A percentile compares a stretch with the other conserved stretches of the same genome.
These are phyloP conservation scores for Microctenopoma lineatum DNA, from an alignment of 2,797 vertebrate species.

Conservation along the genomic window DNA sequence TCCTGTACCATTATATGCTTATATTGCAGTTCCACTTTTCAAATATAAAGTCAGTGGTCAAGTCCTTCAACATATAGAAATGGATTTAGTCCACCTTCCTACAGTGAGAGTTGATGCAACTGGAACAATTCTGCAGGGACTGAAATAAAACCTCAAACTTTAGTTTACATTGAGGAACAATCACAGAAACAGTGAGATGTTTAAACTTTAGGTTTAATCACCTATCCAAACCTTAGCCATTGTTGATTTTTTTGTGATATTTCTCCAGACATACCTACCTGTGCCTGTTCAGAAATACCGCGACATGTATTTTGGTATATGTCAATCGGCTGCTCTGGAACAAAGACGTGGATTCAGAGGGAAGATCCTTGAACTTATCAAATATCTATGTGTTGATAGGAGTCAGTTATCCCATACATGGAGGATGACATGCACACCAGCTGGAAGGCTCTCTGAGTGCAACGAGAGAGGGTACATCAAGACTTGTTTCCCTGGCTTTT, in stretches of 20 bases:
- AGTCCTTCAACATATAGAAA: not conserved
- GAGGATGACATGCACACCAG: slow-evolving; percentile 56
- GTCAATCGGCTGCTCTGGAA: slow-evolving; percentile 5
- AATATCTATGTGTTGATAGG: slow-evolving; percentile 46
- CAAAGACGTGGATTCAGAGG: slow-evolving; percentile 16
- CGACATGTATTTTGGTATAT: slow-evolving; percentile 4
- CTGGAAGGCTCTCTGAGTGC: slow-evolving; percentile 48
- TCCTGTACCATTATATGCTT: not conserved
- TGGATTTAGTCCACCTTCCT: not conserved
- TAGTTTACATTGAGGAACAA: slow-evolving; percentile 1
- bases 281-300: slow-evolving; percentile 3
- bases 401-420: slow-evolving; percentile 55
- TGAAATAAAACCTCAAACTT: slow-evolving; percentile 7
- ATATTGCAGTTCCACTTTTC: slow-evolving; percentile 2
- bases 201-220: not conserved
- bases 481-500: slow-evolving; percentile 57
- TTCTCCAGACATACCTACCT: not conserved
- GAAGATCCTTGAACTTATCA: slow-evolving; percentile 50
- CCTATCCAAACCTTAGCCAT: not conserved
- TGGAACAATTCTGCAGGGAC: slow-evolving; percentile 26
- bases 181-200: not conserved
- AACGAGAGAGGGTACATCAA: slow-evolving; percentile 50
- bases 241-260: too few species aligned
- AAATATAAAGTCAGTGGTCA: slow-evolving; percentile 2
- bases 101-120: slow-evolving; percentile 23